These are phyloP conservation scores for Hydrophis major DNA, from an alignment of 2,797 vertebrate genomes.

Conservation along the genomic window DNA sequence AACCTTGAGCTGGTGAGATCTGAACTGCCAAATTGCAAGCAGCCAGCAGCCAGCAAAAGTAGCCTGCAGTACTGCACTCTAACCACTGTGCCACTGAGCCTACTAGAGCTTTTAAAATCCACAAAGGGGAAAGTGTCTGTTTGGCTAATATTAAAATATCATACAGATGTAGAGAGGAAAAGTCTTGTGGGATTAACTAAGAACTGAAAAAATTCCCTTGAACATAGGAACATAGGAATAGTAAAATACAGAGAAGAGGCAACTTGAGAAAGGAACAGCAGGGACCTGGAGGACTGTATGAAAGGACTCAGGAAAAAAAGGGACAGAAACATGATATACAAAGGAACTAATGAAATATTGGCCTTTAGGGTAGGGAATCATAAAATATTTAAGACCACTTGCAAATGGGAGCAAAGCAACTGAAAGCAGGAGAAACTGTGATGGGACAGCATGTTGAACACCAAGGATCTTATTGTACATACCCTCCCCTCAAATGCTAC, in stretches of 20 bases:
- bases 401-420: neutral
- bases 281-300: neutral
- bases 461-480: neutral
- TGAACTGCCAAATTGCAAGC: too few species aligned
- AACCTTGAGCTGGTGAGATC: too few species aligned
- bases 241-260: neutral
- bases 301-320: neutral
- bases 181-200: neutral
- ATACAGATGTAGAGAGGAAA: neutral
- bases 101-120: too few species aligned
- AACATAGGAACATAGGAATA: neutral
- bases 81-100: too few species aligned
- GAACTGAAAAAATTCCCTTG: neutral
- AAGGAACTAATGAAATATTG: neutral
- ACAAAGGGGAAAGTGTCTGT: neutral
- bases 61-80: too few species aligned
- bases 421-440: too few species aligned
- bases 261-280: neutral
- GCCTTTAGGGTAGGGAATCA: neutral
- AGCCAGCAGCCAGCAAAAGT: too few species aligned
- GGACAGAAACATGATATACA: neutral
- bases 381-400: neutral
- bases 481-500: neutral
- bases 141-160: neutral
- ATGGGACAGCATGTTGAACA: neutral